Evolutionary conservation across 2,797 vertebrate species (phyloP).

Genomic region (Sitta carolinensis): DNA sequence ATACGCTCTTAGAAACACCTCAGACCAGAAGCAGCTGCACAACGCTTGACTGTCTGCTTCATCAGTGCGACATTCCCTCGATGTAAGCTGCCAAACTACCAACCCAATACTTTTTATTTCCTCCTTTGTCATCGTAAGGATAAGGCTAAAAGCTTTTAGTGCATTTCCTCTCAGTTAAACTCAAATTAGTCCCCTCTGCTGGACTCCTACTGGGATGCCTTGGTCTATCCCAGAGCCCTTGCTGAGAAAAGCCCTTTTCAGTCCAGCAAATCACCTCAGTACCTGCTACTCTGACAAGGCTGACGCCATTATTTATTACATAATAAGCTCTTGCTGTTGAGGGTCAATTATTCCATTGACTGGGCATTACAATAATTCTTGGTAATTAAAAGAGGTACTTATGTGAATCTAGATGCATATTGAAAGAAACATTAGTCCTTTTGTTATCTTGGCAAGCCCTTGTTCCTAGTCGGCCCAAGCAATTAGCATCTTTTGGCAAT

Average conservation of each 20-base stretch:
- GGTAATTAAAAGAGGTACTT: constrained; percentile 83
- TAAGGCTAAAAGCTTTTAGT: constrained; percentile 66
- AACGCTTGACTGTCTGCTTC: neutral
- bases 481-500: constrained; percentile 84
- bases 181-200: constrained; percentile 74
- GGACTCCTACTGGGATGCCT: constrained; percentile 70
- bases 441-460: constrained; percentile 78
- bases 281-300: constrained; percentile 73
- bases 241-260: constrained; percentile 76
- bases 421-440: constrained; percentile 84
- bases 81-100: constrained; percentile 61
- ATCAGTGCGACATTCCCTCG: neutral
- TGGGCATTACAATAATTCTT: constrained; percentile 80
- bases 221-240: constrained; percentile 60
- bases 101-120: constrained; percentile 62
- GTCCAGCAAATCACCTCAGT: constrained; percentile 61
- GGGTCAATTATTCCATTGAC: constrained; percentile 87
- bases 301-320: constrained; percentile 74
- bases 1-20: neutral
- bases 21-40: neutral
- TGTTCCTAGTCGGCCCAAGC: constrained; percentile 76
- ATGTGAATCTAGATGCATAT: constrained; percentile 75
- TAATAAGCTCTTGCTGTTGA: constrained; percentile 74
- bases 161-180: constrained; percentile 67
- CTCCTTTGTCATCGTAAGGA: constrained; percentile 55